These are phyloP conservation scores for Yponomeuta plumbellus DNA, from an alignment of 2,888 invertebrate genomes.

Conservation along the genomic window DNA sequence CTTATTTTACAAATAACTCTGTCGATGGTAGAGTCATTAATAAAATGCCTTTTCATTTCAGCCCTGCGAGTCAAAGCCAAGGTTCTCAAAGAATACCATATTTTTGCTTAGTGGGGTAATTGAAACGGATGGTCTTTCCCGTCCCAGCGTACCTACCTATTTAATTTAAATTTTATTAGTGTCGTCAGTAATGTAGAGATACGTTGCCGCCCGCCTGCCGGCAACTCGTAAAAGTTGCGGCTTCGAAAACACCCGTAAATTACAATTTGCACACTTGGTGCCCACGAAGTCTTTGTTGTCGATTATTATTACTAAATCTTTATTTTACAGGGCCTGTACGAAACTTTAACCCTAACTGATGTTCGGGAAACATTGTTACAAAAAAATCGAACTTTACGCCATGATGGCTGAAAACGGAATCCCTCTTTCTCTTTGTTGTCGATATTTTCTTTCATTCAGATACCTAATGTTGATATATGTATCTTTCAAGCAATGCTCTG, in stretches of 20 bases:
- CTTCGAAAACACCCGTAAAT: slow-evolving; percentile 11
- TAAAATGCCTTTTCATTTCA: neutral
- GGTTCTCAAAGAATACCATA: neutral
- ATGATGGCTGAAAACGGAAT: no score
- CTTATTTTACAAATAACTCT: neutral
- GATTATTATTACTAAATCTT: no score
- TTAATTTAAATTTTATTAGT: slow-evolving; percentile 7
- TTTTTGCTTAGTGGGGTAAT: neutral
- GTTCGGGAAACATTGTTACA: no score
- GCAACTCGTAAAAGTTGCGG: neutral
- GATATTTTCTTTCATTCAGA: neutral
- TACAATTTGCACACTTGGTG: slow-evolving; percentile 9
- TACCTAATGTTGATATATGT: neutral
- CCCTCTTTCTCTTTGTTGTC: neutral
- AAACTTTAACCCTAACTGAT: no score
- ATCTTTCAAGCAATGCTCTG: neutral
- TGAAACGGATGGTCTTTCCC: neutral
- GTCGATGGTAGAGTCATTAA: neutral
- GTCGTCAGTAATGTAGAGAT: slow-evolving; percentile 4
- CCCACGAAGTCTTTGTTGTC: neutral
- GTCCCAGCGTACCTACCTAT: neutral
- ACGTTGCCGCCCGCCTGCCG: neutral
- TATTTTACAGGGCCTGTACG: no score
- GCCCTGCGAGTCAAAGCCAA: neutral
- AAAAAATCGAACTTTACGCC: no score